Conservation (phyloP, 2,888 invertebrate genomes). For the Mactromeris polynyma region DNA sequence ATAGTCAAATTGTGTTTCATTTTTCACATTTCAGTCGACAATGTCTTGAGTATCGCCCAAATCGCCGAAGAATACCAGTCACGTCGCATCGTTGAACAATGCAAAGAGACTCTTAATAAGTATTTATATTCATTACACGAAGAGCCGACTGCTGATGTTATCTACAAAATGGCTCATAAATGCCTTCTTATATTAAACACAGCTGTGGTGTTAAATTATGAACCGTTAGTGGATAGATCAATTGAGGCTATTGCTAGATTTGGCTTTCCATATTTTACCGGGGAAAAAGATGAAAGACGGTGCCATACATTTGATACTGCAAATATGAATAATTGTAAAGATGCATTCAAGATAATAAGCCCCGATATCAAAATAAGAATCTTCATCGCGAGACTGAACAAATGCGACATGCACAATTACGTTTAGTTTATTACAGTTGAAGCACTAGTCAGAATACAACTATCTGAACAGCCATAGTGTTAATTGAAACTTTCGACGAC, state of each 20-base stretch:
- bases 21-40: neutral
- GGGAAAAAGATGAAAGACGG: neutral
- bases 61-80: constrained; percentile 19
- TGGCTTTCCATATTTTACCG: neutral
- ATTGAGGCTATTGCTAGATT: neutral
- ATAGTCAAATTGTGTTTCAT: too few species aligned
- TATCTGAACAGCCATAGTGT: too few species aligned
- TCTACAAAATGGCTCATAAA: neutral
- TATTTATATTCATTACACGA: neutral
- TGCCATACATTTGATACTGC: too few species aligned
- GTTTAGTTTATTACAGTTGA: too few species aligned
- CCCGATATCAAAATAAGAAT: too few species aligned
- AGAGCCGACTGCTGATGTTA: too few species aligned
- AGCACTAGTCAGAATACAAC: too few species aligned
- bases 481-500: too few species aligned
- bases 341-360: too few species aligned
- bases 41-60: neutral
- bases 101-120: neutral
- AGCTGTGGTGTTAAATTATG: neutral
- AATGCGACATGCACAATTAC: too few species aligned
- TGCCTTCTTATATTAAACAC: neutral
- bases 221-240: neutral
- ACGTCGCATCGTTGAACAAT: neutral
- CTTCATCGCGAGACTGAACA: too few species aligned
- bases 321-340: too few species aligned